These are phyloP conservation scores for Pseudorectes ferrugineus DNA, from an alignment of 2,113 vertebrate species.

Conservation along the genomic window DNA sequence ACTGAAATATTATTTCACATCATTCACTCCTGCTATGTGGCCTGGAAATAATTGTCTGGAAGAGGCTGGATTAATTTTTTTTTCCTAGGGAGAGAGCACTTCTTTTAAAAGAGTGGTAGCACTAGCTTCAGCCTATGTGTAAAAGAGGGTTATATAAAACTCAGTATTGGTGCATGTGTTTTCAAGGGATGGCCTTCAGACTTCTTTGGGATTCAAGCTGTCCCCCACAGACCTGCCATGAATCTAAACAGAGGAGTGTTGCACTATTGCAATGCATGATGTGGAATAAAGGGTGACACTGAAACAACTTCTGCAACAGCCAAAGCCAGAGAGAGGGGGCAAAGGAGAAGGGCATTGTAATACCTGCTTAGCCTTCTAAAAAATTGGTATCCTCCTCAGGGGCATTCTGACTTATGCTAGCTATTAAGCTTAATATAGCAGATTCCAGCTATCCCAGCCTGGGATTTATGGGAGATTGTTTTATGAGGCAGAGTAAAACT, in stretches of 20 bases:
- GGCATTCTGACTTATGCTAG: background rate
- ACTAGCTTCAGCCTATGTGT: background rate
- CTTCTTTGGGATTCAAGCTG: background rate
- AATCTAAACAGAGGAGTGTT: background rate
- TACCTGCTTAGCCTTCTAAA: background rate
- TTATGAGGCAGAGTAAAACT: background rate
- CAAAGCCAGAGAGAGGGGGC: background rate
- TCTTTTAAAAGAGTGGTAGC: background rate
- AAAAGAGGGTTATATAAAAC: constrained; percentile 18
- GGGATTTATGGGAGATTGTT: background rate
- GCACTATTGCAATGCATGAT: background rate
- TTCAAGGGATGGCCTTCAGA: background rate
- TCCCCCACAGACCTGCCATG: background rate
- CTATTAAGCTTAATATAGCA: background rate
- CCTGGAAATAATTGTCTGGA: constrained; percentile 51
- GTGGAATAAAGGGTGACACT: background rate
- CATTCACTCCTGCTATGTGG: constrained; percentile 32
- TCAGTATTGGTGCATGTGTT: background rate
- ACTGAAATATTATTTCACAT: constrained; percentile 38
- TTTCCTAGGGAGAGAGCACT: background rate
- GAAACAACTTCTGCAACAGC: background rate
- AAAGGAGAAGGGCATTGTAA: background rate
- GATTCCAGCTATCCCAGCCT: background rate
- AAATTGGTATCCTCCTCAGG: background rate
- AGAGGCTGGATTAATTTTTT: background rate